Evolutionary conservation across 2,113 vertebrate genomes (phyloP).

Genomic region (Charadrius vociferus): DNA sequence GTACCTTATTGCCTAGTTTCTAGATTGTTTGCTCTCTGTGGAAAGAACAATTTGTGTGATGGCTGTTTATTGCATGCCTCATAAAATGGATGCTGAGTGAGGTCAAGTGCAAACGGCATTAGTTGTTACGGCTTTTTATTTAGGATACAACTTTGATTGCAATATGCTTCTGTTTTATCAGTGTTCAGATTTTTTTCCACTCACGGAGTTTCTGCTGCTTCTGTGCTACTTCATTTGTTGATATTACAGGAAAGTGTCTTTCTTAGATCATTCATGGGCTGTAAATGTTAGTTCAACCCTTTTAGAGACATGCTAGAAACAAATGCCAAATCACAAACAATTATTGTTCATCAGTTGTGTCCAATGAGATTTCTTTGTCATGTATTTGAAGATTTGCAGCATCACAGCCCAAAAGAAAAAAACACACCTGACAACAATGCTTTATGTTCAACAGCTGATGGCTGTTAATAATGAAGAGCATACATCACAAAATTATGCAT

Average conservation of each 20-base stretch:
- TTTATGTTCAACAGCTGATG: slow-evolving; percentile 1
- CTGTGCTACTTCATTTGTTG: not conserved
- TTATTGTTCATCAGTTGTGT: not conserved
- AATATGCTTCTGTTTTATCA: not conserved
- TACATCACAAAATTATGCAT: not conserved
- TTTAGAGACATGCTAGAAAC: not conserved
- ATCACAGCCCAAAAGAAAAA: not conserved
- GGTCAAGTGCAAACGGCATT: not conserved
- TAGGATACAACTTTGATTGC: not conserved
- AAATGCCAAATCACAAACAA: not conserved
- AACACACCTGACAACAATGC: not conserved
- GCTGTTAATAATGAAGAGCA: not conserved
- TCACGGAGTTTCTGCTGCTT: not conserved
- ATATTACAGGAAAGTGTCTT: not conserved
- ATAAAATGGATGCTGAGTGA: not conserved
- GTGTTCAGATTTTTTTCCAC: not conserved
- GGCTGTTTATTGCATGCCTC: not conserved
- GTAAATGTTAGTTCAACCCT: not conserved
- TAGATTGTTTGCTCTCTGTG: not conserved
- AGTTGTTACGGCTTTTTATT: not conserved
- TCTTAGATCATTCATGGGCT: not conserved
- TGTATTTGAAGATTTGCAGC: not conserved
- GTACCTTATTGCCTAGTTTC: not conserved
- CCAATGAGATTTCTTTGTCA: not conserved
- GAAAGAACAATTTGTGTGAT: not conserved